These are phyloP conservation scores for Neoarius graeffei DNA, from an alignment of 2,113 vertebrate species.

Conservation along the genomic window DNA sequence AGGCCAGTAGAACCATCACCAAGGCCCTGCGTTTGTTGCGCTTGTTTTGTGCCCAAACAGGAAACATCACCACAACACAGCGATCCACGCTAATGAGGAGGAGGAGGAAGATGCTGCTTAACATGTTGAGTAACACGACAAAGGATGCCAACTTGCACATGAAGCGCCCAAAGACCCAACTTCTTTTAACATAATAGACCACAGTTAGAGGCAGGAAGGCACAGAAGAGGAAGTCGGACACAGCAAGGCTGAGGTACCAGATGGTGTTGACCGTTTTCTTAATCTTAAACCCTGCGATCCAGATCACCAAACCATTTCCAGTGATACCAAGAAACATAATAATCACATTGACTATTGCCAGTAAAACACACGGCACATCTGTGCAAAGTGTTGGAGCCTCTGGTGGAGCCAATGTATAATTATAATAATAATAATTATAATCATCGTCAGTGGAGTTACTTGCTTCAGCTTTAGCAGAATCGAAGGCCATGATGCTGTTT, in stretches of 20 bases:
- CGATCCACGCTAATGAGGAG: constrained; percentile 88
- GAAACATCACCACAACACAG: constrained; percentile 83
- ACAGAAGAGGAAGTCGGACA: constrained; percentile 74
- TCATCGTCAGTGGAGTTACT: constrained; percentile 41
- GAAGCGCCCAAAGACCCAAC: constrained; percentile 83
- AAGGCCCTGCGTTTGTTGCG: constrained; percentile 75
- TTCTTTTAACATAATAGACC: constrained; percentile 62
- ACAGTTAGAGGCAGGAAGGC: constrained; percentile 82
- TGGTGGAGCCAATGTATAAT: neutral
- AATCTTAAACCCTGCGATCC: constrained; percentile 84
- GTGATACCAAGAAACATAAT: constrained; percentile 82
- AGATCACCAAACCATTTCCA: constrained; percentile 87
- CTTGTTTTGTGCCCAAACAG: constrained; percentile 92
- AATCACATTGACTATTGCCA: constrained; percentile 55
- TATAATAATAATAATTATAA: rapidly evolving
- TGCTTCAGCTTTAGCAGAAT: neutral
- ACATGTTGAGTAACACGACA: constrained; percentile 88
- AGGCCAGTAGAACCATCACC: constrained; percentile 65
- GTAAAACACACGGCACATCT: neutral
- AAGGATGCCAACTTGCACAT: constrained; percentile 86
- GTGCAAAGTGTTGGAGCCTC: neutral
- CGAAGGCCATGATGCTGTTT: neutral
- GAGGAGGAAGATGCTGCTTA: constrained; percentile 90
- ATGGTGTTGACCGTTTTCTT: constrained; percentile 86
- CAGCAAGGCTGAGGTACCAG: constrained; percentile 64